Conservation (phyloP, 2,888 invertebrate genomes). For the Leucania comma region DNA sequence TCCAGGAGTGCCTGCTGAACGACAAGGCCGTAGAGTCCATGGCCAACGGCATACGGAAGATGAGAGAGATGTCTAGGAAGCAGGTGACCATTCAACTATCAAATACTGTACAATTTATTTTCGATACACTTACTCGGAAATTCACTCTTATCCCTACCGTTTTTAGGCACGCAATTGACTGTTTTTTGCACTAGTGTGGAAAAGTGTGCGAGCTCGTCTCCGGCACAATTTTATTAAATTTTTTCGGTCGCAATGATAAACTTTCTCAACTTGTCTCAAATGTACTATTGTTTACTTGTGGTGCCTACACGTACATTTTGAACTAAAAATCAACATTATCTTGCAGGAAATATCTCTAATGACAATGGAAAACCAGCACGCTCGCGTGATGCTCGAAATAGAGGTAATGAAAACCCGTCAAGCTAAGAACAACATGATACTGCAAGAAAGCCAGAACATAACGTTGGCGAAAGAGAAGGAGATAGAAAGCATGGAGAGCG, state of each 20-base stretch:
- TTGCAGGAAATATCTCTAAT: slow-evolving; percentile 89
- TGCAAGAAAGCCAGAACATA: slow-evolving; percentile 77
- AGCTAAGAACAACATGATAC: slow-evolving; percentile 76
- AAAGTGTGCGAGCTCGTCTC: no score
- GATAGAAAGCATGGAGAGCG: slow-evolving; percentile 77
- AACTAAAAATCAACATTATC: not conserved
- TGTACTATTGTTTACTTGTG: no score
- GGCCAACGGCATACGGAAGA: slow-evolving; percentile 87
- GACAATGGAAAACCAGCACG: slow-evolving; percentile 91
- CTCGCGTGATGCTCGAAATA: slow-evolving; percentile 90
- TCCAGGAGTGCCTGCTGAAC: slow-evolving; percentile 93
- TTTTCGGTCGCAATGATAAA: no score
- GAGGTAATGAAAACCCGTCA: slow-evolving; percentile 88
- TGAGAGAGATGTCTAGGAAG: slow-evolving; percentile 87
- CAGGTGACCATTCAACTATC: slow-evolving; percentile 83
- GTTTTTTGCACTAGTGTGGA: no score
- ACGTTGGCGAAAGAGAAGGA: slow-evolving; percentile 82
- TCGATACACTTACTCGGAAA: no score
- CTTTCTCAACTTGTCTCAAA: no score
- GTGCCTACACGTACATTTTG: no score
- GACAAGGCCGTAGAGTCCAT: slow-evolving; percentile 92
- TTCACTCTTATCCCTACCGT: no score
- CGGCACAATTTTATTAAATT: no score
- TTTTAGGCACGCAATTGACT: no score
- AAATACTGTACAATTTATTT: no score